Evolutionary conservation across 2,113 vertebrate species (phyloP).

Genomic region (Channa maculata): DNA sequence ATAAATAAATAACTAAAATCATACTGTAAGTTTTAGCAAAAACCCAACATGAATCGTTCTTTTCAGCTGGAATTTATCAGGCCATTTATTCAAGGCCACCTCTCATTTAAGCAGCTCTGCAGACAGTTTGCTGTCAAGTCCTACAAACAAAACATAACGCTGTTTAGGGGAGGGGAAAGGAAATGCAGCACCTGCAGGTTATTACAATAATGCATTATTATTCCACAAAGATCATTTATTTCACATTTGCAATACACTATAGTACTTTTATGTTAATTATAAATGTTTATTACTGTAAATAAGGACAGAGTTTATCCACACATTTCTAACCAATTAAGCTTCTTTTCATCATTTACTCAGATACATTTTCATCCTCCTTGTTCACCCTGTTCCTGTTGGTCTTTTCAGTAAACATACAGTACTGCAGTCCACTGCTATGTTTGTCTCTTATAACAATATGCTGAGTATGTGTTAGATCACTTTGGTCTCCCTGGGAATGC

Average conservation of each 20-base stretch:
- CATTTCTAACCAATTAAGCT: not conserved
- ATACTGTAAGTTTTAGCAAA: constrained; percentile 14
- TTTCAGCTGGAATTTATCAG: constrained; percentile 22
- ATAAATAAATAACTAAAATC: constrained; percentile 14
- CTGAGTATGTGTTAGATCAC: constrained; percentile 42
- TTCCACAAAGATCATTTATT: not conserved
- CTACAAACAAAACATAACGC: constrained; percentile 10
- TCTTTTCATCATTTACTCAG: too few relatives aligned
- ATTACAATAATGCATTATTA: not conserved
- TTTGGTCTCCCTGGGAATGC: constrained; percentile 42
- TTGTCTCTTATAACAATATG: constrained; percentile 4
- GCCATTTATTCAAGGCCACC: constrained; percentile 40
- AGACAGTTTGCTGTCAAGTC: constrained; percentile 37
- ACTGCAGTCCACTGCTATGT: not conserved
- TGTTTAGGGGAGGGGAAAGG: constrained; percentile 1
- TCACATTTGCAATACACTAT: not conserved
- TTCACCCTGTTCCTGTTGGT: too few relatives aligned
- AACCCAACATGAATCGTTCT: constrained; percentile 21
- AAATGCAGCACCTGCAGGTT: not conserved
- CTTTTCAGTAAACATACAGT: too few relatives aligned
- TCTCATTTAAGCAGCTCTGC: constrained; percentile 27
- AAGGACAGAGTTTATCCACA: not conserved
- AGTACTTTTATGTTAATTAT: not conserved
- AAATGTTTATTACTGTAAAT: constrained; percentile 2
- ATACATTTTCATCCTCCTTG: too few relatives aligned